Evolutionary conservation across 2,113 vertebrate genomes (phyloP).

Genomic region (Thryonomys swinderianus): DNA sequence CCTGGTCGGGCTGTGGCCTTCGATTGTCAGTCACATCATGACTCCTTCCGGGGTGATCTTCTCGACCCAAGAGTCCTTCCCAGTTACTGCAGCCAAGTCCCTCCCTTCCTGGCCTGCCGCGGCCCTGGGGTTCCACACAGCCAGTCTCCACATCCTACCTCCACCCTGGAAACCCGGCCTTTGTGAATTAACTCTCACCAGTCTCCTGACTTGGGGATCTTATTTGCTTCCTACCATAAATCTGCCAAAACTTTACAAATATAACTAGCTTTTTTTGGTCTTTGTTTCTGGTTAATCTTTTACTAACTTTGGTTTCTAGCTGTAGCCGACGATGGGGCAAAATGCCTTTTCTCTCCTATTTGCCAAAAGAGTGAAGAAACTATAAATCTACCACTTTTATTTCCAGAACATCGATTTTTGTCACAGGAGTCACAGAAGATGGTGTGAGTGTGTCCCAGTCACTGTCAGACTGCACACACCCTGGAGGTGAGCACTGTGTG

Average conservation of each 20-base stretch:
- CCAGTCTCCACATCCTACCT: too few relatives aligned
- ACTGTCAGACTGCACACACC: neutral
- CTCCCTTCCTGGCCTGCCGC: neutral
- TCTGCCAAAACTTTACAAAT: constrained; percentile 18
- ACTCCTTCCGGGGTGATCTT: neutral
- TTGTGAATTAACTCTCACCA: neutral
- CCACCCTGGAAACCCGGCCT: neutral
- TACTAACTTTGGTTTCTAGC: neutral
- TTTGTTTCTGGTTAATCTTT: constrained; percentile 9
- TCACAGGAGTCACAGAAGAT: neutral
- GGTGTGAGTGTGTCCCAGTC: neutral
- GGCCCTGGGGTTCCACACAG: too few relatives aligned
- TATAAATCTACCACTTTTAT: neutral
- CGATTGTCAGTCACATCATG: neutral
- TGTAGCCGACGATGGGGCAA: neutral
- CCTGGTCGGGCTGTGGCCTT: neutral
- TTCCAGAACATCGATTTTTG: constrained; percentile 6
- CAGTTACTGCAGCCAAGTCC: neutral
- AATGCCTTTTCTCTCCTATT: constrained; percentile 3
- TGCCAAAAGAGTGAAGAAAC: neutral
- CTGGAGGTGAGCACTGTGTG: neutral
- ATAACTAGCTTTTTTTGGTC: neutral
- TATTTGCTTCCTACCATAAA: neutral
- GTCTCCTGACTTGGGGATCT: neutral
- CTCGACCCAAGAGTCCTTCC: neutral